Conservation (phyloP, 2,113 vertebrate genomes). For the Ciconia maguari region DNA sequence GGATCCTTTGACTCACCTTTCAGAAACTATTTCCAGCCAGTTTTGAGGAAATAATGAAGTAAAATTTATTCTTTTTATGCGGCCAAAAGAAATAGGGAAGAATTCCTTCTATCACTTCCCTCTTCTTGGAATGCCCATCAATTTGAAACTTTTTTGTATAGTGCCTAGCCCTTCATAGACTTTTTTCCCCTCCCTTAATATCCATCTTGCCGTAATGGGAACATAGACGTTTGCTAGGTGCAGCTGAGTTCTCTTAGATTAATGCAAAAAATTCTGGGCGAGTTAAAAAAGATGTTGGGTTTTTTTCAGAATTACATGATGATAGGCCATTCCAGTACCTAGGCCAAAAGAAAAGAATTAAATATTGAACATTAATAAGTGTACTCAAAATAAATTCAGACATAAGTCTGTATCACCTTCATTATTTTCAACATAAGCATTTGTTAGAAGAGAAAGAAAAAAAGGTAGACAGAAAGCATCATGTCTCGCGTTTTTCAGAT, state of each 20-base stretch:
- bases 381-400: neutral
- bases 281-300: accelerated
- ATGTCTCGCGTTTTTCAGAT: neutral
- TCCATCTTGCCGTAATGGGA: neutral
- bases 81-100: neutral
- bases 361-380: neutral
- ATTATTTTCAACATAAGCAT: neutral
- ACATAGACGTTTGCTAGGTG: neutral
- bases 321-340: neutral
- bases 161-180: neutral
- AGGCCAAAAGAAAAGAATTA: neutral
- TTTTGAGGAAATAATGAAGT: neutral
- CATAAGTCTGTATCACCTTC: neutral
- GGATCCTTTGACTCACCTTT: neutral
- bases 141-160: neutral
- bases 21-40: neutral
- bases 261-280: neutral
- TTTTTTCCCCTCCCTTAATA: neutral
- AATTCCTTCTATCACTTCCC: neutral
- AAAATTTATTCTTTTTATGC: neutral
- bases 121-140: neutral
- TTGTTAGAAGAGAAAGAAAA: neutral
- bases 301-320: neutral
- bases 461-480: neutral
- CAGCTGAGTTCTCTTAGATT: neutral